Evolutionary conservation across 2,888 invertebrate species (phyloP).

Genomic region (Polietes domitor): DNA sequence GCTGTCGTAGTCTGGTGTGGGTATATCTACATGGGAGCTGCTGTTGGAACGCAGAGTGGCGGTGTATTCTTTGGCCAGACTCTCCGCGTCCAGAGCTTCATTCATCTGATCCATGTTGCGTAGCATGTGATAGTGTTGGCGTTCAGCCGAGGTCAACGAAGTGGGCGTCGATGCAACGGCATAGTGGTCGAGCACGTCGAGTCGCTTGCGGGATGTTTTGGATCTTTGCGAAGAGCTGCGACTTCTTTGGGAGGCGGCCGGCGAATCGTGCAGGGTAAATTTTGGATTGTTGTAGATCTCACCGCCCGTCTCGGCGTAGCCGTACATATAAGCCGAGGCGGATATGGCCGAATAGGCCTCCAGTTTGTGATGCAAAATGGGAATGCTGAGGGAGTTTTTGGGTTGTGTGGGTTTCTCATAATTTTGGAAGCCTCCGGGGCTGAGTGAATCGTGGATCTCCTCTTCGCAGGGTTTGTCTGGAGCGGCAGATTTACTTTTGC

Average conservation of each 20-base stretch:
- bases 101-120: constrained; percentile 79
- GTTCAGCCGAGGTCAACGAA: constrained; percentile 76
- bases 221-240: constrained; percentile 74
- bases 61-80: constrained; percentile 83
- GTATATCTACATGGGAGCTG: constrained; percentile 75
- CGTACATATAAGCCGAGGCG: constrained; percentile 74
- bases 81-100: constrained; percentile 84
- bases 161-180: constrained; percentile 77
- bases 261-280: constrained; percentile 78
- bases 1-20: constrained; percentile 80
- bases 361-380: constrained; percentile 62
- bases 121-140: constrained; percentile 78
- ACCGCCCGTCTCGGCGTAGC: constrained; percentile 76
- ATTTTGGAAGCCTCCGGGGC: neutral
- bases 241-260: constrained; percentile 76
- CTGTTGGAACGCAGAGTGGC: constrained; percentile 68
- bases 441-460: neutral
- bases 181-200: constrained; percentile 78
- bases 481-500: neutral
- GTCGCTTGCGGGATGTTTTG: constrained; percentile 73
- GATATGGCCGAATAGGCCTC: constrained; percentile 73
- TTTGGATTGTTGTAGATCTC: constrained; percentile 81
- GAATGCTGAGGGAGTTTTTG: constrained; percentile 12
- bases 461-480: neutral
- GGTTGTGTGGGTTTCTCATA: constrained; percentile 10